Conservation (phyloP, 1,140 invertebrate species). For the Sitobion miscanthi region DNA sequence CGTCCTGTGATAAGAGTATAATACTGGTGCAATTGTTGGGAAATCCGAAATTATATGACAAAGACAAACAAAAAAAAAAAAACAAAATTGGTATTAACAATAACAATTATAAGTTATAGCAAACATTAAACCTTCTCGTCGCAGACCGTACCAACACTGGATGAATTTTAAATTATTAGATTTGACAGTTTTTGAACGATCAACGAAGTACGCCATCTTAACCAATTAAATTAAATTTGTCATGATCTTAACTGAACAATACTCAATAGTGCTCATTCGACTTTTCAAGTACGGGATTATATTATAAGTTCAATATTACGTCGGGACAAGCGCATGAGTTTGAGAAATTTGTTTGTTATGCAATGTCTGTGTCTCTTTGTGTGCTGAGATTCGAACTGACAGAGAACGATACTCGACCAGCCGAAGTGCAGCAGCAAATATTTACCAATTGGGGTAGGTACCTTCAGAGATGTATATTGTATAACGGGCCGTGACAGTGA, state of each 20-base stretch:
- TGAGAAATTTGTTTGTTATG: conserved; percentile 16
- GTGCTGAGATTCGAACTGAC: conserved; percentile 58
- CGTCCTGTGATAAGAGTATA: not conserved
- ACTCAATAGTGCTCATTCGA: not conserved
- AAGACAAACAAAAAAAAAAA: not conserved
- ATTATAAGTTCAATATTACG: not conserved
- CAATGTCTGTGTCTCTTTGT: conserved; percentile 58
- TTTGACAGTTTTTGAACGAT: not conserved
- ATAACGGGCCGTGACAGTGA: not conserved
- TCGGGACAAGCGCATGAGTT: not conserved
- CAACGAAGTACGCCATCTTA: too few relatives aligned
- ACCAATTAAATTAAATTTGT: too few relatives aligned
- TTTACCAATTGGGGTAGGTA: conserved; percentile 53
- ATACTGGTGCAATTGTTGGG: too few relatives aligned
- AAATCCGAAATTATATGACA: not conserved
- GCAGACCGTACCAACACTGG: too few relatives aligned
- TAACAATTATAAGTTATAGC: not conserved
- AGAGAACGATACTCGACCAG: not conserved
- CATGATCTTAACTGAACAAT: not conserved
- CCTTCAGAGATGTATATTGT: not conserved
- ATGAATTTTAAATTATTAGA: too few relatives aligned
- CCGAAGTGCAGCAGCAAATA: conserved; percentile 31
- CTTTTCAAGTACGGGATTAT: not conserved
- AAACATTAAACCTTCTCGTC: too few relatives aligned
- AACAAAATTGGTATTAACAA: not conserved